A percentile compares a stretch with the other conserved stretches of the same genome.
Evolutionary conservation across 2,113 vertebrate species (phyloP).

Genomic region (Xyrauchen texanus): DNA sequence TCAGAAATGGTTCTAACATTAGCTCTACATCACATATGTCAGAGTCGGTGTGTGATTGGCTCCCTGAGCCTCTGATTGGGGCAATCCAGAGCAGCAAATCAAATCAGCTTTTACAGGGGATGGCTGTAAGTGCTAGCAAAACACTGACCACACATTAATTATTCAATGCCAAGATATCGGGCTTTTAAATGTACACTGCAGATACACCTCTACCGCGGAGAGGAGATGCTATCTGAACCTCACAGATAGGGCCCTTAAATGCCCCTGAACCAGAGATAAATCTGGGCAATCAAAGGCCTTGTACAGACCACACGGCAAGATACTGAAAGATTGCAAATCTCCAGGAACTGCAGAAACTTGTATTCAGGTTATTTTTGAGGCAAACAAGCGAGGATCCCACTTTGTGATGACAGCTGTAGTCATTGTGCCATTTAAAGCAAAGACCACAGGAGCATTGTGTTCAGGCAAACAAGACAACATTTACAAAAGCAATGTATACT

Average conservation of each 20-base stretch:
- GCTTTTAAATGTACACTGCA: slow-evolving; percentile 31
- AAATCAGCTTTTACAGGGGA: slow-evolving; percentile 45
- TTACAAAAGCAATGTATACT: slow-evolving; percentile 37
- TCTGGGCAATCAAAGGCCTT: slow-evolving; percentile 29
- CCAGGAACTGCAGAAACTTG: slow-evolving; percentile 29
- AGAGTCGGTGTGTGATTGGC: slow-evolving; percentile 31
- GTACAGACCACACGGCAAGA: slow-evolving; percentile 11
- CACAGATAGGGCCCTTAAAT: slow-evolving; percentile 34
- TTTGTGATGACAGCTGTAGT: slow-evolving; percentile 26
- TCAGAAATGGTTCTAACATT: slow-evolving; percentile 25
- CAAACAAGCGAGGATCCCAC: not conserved
- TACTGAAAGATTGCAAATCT: slow-evolving; percentile 25
- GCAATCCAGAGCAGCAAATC: slow-evolving; percentile 52
- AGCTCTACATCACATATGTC: slow-evolving; percentile 44
- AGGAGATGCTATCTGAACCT: slow-evolving; percentile 43
- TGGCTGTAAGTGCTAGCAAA: slow-evolving; percentile 51
- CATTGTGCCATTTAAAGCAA: slow-evolving; percentile 35
- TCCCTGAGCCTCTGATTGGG: slow-evolving; percentile 35
- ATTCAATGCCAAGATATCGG: slow-evolving; percentile 38
- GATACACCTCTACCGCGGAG: slow-evolving; percentile 4
- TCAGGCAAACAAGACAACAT: slow-evolving; percentile 27
- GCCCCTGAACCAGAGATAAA: slow-evolving; percentile 28
- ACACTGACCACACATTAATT: slow-evolving; percentile 58
- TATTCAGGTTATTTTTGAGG: slow-evolving; percentile 29
- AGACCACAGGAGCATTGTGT: slow-evolving; percentile 25